A percentile compares a stretch with the other conserved stretches of the same genome.
Conservation (phyloP, 2,113 vertebrate species). For the Oncorhynchus gorbuscha region DNA sequence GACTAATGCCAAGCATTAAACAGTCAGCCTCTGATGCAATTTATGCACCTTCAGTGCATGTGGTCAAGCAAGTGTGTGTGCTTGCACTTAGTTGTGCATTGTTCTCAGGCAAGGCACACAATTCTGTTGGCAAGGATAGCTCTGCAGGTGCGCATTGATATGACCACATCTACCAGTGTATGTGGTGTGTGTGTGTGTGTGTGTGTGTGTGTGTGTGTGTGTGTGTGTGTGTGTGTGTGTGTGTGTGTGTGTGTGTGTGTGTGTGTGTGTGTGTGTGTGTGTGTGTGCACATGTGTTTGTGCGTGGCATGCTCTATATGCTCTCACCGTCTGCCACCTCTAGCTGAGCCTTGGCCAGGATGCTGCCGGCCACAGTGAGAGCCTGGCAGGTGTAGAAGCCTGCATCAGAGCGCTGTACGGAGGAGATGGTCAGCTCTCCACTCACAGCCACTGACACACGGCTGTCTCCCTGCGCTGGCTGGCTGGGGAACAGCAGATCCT, state of each 20-base stretch:
- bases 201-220: neutral
- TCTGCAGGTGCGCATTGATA: neutral
- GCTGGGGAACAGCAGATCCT: slow-evolving; percentile 93
- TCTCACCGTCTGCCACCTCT: slow-evolving; percentile 93
- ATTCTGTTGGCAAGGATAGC: no score
- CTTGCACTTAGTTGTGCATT: neutral
- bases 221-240: neutral
- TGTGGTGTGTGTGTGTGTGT: neutral
- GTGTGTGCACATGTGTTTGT: neutral
- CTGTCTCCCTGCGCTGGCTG: slow-evolving; percentile 87
- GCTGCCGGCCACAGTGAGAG: slow-evolving; percentile 92
- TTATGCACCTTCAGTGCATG: neutral
- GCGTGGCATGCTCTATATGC: no score
- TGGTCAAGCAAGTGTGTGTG: slow-evolving; percentile 3
- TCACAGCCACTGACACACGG: slow-evolving; percentile 84
- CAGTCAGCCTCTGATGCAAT: slow-evolving; percentile 23
- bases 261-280: neutral
- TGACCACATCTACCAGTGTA: neutral
- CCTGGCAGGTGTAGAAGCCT: slow-evolving; percentile 94
- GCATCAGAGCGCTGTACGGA: slow-evolving; percentile 88
- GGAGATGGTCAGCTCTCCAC: slow-evolving; percentile 86
- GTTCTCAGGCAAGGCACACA: neutral
- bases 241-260: neutral
- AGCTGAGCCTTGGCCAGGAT: slow-evolving; percentile 95
- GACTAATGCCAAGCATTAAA: slow-evolving; percentile 22